A percentile compares a stretch with the other conserved stretches of the same genome.
phyloP scores from a whole-genome alignment of 2,113 vertebrate species.

The Lates calcarifer region DNA sequence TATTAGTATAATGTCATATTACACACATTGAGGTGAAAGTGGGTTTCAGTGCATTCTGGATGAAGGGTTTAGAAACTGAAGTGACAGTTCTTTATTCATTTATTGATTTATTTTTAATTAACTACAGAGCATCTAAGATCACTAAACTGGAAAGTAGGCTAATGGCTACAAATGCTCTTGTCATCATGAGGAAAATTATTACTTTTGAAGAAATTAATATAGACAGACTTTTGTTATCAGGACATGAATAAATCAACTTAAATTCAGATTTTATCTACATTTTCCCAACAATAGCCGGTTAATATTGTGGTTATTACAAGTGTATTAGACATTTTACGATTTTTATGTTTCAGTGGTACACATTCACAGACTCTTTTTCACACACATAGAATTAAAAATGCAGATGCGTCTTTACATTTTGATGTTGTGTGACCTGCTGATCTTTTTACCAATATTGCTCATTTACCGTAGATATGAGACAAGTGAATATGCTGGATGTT shows the following conservation, averaged over 20 bases:
- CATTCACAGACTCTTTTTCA: background rate
- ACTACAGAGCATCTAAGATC: background rate
- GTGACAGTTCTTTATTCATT: no score
- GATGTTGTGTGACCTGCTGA: background rate
- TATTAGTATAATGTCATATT: constrained; percentile 18
- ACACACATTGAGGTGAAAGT: background rate
- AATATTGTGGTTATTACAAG: constrained; percentile 33
- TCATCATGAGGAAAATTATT: background rate
- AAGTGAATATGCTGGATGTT: background rate
- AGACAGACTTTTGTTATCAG: background rate
- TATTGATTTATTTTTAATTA: no score
- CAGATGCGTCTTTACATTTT: no score
- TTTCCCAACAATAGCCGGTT: constrained; percentile 13
- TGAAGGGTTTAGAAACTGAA: background rate
- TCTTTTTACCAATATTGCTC: constrained; percentile 22
- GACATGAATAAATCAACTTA: background rate
- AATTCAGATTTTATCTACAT: constrained; percentile 7
- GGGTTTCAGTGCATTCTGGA: background rate
- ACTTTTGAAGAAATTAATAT: constrained; percentile 2
- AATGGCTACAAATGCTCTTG: background rate
- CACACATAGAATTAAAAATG: constrained; percentile 6
- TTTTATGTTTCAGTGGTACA: constrained; percentile 20
- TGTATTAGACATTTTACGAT: constrained; percentile 19
- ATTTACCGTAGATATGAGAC: constrained; percentile 13
- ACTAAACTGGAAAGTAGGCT: background rate